These are phyloP conservation scores for Orgyia antiqua DNA, from an alignment of 2,888 invertebrate species.

Conservation along the genomic window DNA sequence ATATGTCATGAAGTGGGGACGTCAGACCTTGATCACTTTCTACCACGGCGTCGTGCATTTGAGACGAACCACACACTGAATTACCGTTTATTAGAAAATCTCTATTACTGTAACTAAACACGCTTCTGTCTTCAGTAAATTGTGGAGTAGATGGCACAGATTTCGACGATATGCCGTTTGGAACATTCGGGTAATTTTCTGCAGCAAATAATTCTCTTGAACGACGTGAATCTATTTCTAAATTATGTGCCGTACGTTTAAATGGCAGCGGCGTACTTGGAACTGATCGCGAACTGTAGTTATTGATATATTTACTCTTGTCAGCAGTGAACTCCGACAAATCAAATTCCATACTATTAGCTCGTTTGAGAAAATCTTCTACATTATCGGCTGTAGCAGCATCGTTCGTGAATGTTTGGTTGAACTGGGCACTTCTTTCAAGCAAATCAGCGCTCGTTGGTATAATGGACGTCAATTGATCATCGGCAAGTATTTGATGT, in stretches of 20 bases:
- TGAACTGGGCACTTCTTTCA: slow-evolving; percentile 49
- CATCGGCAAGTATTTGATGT: slow-evolving; percentile 56
- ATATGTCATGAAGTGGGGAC: slow-evolving; percentile 62
- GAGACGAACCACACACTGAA: slow-evolving; percentile 55
- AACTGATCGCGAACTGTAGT: slow-evolving; percentile 81
- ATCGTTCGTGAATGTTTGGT: slow-evolving; percentile 49
- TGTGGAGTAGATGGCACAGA: slow-evolving; percentile 87
- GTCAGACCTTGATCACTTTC: slow-evolving; percentile 46
- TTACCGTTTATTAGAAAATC: slow-evolving; percentile 82
- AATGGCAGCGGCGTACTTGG: slow-evolving; percentile 82
- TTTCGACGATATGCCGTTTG: slow-evolving; percentile 80
- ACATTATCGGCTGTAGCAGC: slow-evolving; percentile 48
- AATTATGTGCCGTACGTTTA: slow-evolving; percentile 53
- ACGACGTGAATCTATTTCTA: slow-evolving; percentile 60
- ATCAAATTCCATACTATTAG: slow-evolving; percentile 68
- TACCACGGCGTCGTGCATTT: slow-evolving; percentile 45
- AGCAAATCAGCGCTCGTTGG: slow-evolving; percentile 55
- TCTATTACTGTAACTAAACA: slow-evolving; percentile 79
- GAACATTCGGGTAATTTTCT: slow-evolving; percentile 41
- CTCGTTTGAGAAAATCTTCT: slow-evolving; percentile 64
- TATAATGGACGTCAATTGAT: slow-evolving; percentile 59
- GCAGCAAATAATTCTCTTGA: slow-evolving; percentile 54
- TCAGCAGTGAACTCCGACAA: slow-evolving; percentile 53
- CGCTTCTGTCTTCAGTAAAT: slow-evolving; percentile 66
- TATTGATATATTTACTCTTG: slow-evolving; percentile 47